Evolutionary conservation across 2,888 invertebrate genomes (phyloP), one percentile per base, ranked within the genome.

Genomic region (Cepaea hortensis): DNA sequence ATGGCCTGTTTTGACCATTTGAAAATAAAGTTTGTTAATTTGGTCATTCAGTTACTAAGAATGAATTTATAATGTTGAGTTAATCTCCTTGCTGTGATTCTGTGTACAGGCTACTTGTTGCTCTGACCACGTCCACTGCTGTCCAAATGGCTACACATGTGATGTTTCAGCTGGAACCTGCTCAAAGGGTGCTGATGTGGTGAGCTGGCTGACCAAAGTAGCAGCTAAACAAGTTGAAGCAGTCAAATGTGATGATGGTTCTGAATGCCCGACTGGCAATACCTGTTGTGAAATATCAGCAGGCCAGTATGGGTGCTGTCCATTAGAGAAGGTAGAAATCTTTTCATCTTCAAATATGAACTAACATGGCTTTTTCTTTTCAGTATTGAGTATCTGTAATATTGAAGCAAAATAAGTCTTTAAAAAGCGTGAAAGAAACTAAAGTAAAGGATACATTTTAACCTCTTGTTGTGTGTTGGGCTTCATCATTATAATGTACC

Each of bases 71-170:
- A 35, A 35, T 35, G 35, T 35, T 35, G 35, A 35, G 35, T 35
- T 35, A 35, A 35, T 35, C 35, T 35, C 35, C 35, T 35, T 35
- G 35, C n/a, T 77, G 20, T 11, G n/a, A 15, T 35, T 76, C 68
- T 48, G 11, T 15, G 18, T 68, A 20, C 87, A 92, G 91, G 94
- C 93, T 48, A 91, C 91, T 4, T 94, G 94, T 81, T 94, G 94
- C 88, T 79, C 87, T 68, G 94, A 94, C 87, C 85, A 89, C 15
- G 55, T 90, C 13, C 93, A 94, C 87, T 94, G 94, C 90, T 94
- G 94, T 90, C 93, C 91, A 6, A 35, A 88, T 65, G 91, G 91
- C 48, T 88, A 90, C 87, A 89, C 88, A 23, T 92, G 93, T 91
- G 89, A 93, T 87, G 89, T 90, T 3, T 84, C 84, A 15, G 80